phyloP scores from a whole-genome alignment of 2,113 vertebrate genomes.

The Notarius quadriscutis region DNA sequence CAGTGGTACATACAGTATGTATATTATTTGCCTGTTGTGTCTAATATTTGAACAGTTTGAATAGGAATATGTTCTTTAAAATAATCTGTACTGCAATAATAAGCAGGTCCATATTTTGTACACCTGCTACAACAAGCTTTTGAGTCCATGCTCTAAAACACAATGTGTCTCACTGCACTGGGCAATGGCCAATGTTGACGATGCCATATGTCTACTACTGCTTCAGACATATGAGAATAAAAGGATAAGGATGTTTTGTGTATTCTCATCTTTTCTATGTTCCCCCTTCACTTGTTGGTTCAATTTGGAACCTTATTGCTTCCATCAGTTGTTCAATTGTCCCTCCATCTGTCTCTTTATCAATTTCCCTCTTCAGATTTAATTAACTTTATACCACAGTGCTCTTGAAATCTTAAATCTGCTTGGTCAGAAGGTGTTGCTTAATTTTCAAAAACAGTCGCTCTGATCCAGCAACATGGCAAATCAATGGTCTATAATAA shows the following conservation, averaged over 20 bases:
- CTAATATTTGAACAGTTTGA: neutral
- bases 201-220: neutral
- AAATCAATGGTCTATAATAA: neutral
- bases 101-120: neutral
- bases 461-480: neutral
- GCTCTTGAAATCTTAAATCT: neutral
- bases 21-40: neutral
- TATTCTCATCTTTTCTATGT: neutral
- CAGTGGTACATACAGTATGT: neutral
- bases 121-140: neutral
- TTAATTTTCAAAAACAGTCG: neutral
- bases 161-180: neutral
- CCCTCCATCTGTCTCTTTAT: neutral
- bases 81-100: neutral
- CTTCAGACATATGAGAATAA: neutral
- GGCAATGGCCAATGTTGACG: neutral
- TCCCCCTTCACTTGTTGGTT: neutral
- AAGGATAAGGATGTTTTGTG: neutral
- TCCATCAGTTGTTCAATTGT: neutral
- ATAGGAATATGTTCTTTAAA: neutral
- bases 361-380: neutral
- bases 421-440: neutral
- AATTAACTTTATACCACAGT: slow-evolving; percentile 10
- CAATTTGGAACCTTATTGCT: neutral
- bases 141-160: neutral